These are phyloP conservation scores for Rhopilema esculentum DNA, from an alignment of 30 jellyfish, hydroid and myxozoan species.

Conservation along the genomic window DNA sequence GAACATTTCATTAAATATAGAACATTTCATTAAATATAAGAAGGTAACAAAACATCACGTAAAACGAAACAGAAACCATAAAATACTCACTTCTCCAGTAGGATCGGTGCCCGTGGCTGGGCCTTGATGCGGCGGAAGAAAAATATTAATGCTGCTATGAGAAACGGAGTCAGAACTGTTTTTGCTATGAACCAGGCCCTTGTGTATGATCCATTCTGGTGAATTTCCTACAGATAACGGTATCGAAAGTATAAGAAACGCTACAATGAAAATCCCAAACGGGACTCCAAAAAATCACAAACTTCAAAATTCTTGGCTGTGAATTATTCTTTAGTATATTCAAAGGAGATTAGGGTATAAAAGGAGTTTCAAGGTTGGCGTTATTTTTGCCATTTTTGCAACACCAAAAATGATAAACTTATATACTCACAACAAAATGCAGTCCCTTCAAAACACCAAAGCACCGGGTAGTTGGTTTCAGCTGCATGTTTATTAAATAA, in stretches of 20 bases:
- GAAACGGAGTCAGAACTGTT: conserved; percentile 83
- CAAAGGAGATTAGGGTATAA: too few species aligned
- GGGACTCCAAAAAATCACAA: too few species aligned
- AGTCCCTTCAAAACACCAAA: conserved; percentile 64
- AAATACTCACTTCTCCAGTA: conserved; percentile 85
- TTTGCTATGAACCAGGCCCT: conserved; percentile 85
- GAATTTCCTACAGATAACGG: conserved; percentile 4
- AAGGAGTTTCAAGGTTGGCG: too few species aligned
- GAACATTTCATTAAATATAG: too few species aligned
- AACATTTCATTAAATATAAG: too few species aligned
- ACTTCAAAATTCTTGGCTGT: too few species aligned
- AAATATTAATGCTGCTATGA: conserved; percentile 82
- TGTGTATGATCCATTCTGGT: conserved; percentile 90
- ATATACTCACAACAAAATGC: conserved; percentile 74
- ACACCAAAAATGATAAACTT: not conserved
- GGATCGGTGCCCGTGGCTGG: conserved; percentile 75
- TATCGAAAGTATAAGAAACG: too few species aligned
- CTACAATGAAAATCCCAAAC: too few species aligned
- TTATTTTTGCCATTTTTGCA: too few species aligned
- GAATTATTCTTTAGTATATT: too few species aligned
- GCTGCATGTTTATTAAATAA: conserved; percentile 73
- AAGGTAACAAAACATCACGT: too few species aligned
- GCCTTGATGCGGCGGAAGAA: conserved; percentile 71
- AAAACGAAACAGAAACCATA: too few species aligned
- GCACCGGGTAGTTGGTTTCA: conserved; percentile 61